Percentiles rank a stretch among this genome's conserved stretches.
Conservation (phyloP, 2,888 invertebrate genomes). For the Carabus problematicus region DNA sequence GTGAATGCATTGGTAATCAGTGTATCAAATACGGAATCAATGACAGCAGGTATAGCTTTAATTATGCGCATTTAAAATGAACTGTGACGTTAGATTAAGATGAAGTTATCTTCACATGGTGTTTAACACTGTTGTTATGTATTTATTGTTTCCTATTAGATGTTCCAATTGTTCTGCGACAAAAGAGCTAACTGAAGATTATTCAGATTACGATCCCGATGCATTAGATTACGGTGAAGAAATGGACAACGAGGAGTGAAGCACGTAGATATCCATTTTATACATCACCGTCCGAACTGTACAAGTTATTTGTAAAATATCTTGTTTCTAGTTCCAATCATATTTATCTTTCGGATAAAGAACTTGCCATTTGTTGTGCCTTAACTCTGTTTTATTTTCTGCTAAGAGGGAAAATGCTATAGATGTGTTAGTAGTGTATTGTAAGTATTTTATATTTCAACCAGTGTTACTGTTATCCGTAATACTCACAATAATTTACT, state of each 20-base stretch:
- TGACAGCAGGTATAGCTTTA: slow-evolving; percentile 71
- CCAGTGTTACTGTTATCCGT: background rate
- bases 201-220: slow-evolving; percentile 65
- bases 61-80: background rate
- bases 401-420: slow-evolving; percentile 21
- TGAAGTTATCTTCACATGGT: background rate
- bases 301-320: slow-evolving; percentile 27
- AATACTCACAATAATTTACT: slow-evolving; percentile 7
- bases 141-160: slow-evolving; percentile 53
- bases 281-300: slow-evolving; percentile 21
- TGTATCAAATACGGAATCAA: slow-evolving; percentile 91
- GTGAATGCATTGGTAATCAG: slow-evolving; percentile 88
- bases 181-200: slow-evolving; percentile 61
- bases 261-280: background rate
- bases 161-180: slow-evolving; percentile 70
- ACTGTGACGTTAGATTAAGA: background rate
- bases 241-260: slow-evolving; percentile 59
- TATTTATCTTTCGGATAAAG: slow-evolving; percentile 12
- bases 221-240: slow-evolving; percentile 71
- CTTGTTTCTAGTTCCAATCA: slow-evolving; percentile 34
- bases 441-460: slow-evolving; percentile 4
- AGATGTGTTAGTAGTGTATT: slow-evolving; percentile 17
- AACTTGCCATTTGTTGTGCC: slow-evolving; percentile 39
- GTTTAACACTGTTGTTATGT: background rate
- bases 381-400: slow-evolving; percentile 31